These are phyloP conservation scores for Falco cherrug DNA, from an alignment of 2,797 vertebrate species.

Conservation along the genomic window DNA sequence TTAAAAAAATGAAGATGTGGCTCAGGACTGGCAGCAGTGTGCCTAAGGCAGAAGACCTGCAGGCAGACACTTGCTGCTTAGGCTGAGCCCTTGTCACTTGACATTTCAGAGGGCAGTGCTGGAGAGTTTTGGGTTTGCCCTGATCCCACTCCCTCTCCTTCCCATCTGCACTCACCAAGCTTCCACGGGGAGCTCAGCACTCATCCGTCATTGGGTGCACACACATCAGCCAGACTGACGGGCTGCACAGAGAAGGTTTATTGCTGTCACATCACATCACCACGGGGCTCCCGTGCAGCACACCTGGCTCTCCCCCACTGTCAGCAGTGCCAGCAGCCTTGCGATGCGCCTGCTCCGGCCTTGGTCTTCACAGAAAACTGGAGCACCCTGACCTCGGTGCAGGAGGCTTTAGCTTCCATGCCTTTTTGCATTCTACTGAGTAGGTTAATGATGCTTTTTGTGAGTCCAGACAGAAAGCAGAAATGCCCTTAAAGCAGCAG, in stretches of 20 bases:
- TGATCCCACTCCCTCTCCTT: neutral
- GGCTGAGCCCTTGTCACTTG: neutral
- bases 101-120: neutral
- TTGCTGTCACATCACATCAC: neutral
- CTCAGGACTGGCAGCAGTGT: neutral
- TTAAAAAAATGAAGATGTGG: neutral
- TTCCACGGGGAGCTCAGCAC: neutral
- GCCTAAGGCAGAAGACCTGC: neutral
- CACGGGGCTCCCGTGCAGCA: neutral
- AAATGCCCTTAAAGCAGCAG: neutral
- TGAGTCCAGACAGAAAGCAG: neutral
- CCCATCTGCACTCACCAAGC: neutral
- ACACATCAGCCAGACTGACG: neutral
- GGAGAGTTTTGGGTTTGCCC: neutral
- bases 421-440: neutral
- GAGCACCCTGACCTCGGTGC: neutral
- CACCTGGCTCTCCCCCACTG: neutral
- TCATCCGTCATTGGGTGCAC: accelerated
- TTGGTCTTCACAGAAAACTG: neutral
- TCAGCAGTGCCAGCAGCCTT: neutral
- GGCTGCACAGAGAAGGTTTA: neutral
- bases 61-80: neutral
- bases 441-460: neutral
- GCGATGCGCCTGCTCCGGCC: neutral
- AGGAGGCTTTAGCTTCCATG: neutral